A percentile compares a stretch with the other conserved stretches of the same genome.
Evolutionary conservation across 2,888 invertebrate genomes (phyloP).

Genomic region (Pasiphila rectangulata): DNA sequence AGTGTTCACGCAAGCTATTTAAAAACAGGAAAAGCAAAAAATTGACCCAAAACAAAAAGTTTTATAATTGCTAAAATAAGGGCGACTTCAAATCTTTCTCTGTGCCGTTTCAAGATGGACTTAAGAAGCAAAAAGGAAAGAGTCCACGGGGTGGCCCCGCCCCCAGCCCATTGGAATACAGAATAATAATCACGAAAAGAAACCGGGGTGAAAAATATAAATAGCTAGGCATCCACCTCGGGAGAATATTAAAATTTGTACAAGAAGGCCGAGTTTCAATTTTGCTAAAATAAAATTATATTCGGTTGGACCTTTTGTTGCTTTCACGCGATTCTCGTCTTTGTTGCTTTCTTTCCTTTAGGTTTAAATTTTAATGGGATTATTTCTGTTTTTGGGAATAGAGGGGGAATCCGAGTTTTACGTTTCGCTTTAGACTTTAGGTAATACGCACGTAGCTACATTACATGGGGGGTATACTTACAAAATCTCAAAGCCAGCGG

Average conservation of each 20-base stretch:
- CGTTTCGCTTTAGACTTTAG: background rate
- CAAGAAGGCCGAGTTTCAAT: constrained; percentile 63
- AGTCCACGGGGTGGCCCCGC: constrained; percentile 66
- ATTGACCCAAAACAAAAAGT: no score
- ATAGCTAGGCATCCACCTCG: constrained; percentile 66
- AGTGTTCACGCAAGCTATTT: no score
- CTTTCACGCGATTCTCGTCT: constrained; percentile 9
- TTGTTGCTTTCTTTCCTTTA: constrained; percentile 26
- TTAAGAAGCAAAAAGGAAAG: constrained; percentile 82
- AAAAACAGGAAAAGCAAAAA: no score
- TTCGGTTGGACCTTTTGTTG: constrained; percentile 36
- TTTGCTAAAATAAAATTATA: constrained; percentile 72
- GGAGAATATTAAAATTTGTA: constrained; percentile 76
- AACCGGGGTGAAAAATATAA: constrained; percentile 78
- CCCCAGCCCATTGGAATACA: constrained; percentile 73
- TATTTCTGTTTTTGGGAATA: constrained; percentile 5
- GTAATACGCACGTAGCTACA: background rate
- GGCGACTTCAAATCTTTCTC: constrained; percentile 43
- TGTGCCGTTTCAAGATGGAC: constrained; percentile 77
- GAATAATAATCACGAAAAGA: constrained; percentile 81
- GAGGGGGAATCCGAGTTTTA: background rate
- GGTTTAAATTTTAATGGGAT: constrained; percentile 4
- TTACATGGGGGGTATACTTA: no score
- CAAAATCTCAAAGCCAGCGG: background rate
- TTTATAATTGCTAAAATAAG: constrained; percentile 3